These are phyloP conservation scores for Labroides dimidiatus DNA, from an alignment of 2,797 vertebrate genomes.

Conservation along the genomic window DNA sequence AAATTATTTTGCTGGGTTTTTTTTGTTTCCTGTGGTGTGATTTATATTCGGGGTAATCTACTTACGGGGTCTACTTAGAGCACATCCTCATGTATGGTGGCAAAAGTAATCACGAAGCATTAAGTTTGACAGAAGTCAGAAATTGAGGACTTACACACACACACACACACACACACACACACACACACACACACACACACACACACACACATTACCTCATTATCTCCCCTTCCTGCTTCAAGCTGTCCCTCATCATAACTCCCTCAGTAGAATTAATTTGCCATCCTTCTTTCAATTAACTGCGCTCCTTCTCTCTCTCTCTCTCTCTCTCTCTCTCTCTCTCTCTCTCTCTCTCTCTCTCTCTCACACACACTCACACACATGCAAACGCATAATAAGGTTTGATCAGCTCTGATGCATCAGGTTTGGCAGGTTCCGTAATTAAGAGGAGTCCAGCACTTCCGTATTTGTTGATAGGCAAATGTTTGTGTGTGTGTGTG, in stretches of 20 bases:
- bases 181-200: not conserved
- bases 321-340: no score
- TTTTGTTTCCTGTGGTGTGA: no score
- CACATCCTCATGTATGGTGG: no score
- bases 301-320: no score
- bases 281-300: conserved; percentile 36
- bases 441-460: conserved; percentile 8
- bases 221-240: conserved; percentile 17
- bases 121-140: no score
- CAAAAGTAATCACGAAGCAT: no score
- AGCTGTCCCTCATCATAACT: conserved; percentile 16
- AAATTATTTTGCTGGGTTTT: no score
- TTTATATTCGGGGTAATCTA: no score
- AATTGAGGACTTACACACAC: no score
- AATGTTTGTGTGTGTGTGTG: not conserved
- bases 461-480: conserved; percentile 25
- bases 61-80: no score
- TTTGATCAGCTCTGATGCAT: conserved; percentile 6
- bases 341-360: no score
- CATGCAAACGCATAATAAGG: not conserved
- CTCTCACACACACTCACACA: not conserved
- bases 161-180: no score
- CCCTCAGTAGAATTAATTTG: conserved; percentile 21
- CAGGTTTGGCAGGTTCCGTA: not conserved
- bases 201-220: not conserved